Evolutionary conservation across 2,113 vertebrate genomes (phyloP).

Genomic region (Psilopsiagon aurifrons): DNA sequence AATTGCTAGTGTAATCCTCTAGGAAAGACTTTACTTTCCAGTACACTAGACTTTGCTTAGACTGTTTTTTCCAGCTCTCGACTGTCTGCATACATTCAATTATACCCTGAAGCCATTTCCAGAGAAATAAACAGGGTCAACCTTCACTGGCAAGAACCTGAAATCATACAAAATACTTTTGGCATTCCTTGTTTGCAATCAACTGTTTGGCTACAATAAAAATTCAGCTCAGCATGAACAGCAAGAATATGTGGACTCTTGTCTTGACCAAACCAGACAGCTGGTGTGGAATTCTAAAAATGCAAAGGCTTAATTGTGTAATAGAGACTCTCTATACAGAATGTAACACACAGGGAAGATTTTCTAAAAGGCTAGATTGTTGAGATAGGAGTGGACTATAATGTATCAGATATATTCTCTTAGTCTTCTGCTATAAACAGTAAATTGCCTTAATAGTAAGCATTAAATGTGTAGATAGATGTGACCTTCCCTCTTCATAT

Average conservation of each 20-base stretch:
- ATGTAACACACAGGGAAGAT: not conserved
- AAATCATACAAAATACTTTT: conserved; percentile 61
- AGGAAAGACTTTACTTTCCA: conserved; percentile 11
- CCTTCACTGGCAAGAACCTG: conserved; percentile 46
- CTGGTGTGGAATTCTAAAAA: not conserved
- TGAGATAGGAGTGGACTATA: not conserved
- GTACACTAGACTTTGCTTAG: not conserved
- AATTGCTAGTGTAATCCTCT: not conserved
- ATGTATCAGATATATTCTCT: not conserved
- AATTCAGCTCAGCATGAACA: not conserved
- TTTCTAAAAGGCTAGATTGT: not conserved
- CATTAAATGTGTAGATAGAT: not conserved
- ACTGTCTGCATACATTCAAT: conserved; percentile 60
- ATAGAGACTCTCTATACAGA: not conserved
- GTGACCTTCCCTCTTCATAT: not conserved
- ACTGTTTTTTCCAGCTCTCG: conserved; percentile 52
- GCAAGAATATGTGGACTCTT: not conserved
- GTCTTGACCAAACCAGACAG: not conserved
- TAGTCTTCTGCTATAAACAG: not conserved
- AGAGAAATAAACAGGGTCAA: conserved; percentile 64
- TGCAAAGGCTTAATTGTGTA: not conserved
- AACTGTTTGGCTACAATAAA: not conserved
- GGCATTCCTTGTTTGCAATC: conserved; percentile 37
- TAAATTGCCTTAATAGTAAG: not conserved
- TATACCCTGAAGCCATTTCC: conserved; percentile 58